Evolutionary conservation across 2,113 vertebrate genomes (phyloP).

Genomic region (Irena cyanogastra): DNA sequence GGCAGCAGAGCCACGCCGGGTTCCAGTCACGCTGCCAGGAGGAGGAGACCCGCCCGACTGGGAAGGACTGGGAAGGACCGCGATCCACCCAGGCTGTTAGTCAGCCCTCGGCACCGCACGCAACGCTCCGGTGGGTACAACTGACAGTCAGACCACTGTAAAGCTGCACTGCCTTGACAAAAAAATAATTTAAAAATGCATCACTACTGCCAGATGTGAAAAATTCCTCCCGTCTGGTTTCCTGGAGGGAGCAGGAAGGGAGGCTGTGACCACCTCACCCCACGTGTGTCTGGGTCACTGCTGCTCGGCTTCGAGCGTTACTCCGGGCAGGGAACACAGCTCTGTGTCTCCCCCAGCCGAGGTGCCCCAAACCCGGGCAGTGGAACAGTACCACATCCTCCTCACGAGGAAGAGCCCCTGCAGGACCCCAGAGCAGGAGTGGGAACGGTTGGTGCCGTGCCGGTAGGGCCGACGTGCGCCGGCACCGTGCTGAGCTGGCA

Average conservation of each 20-base stretch:
- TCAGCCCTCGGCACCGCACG: background rate
- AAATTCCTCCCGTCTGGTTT: background rate
- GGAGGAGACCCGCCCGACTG: background rate
- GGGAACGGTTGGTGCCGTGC: background rate
- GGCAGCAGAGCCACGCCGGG: background rate
- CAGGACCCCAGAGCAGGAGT: too few species aligned
- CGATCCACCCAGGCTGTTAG: background rate
- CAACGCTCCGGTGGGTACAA: background rate
- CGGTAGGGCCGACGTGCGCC: background rate
- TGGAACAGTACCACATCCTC: fast-evolving
- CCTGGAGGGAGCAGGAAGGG: slow-evolving; percentile 19
- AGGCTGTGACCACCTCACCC: background rate
- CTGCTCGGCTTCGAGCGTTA: background rate
- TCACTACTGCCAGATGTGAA: background rate
- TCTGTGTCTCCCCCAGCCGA: background rate
- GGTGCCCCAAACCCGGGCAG: fast-evolving
- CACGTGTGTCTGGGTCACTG: background rate
- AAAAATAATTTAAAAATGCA: background rate
- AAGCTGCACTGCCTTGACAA: background rate
- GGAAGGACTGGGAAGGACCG: background rate
- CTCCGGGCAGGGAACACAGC: background rate
- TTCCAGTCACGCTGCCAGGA: fast-evolving
- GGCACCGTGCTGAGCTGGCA: background rate
- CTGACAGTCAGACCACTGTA: background rate
- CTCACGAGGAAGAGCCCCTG: fast-evolving